Base-by-base conservation (phyloP, 2,888 invertebrate genomes). In the Acleris holmiana region DNA sequence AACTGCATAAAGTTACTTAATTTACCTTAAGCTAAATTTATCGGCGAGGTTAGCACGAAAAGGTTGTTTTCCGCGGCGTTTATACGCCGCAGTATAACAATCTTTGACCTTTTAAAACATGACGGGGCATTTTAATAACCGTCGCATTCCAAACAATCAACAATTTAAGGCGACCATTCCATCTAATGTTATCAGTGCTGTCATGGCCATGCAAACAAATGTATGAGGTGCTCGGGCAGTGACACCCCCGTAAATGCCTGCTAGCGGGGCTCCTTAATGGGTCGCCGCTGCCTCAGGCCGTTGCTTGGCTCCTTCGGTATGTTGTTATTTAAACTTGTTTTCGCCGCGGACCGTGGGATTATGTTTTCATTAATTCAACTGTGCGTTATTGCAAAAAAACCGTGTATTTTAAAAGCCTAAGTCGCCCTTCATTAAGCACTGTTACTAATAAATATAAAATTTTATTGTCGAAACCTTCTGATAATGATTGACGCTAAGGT, bases 321-420 rank as follows among this genome's bases (percentile, higher is more conserved):
- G 73, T 53, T 63, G 25, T 23, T 44, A 50, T 35, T 41, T 71
- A 79, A 85, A 85, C 83, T 82, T 73, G 86, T 84, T 85, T 78
- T 73, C 74, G 76, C 75, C 81, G 73, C 77, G 79, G 78, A 77
- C 77, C 80, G 82, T 84, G 79, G 82, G 85, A 85, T 79, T 80
- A 82, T 78, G 81, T 77, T 76, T 78, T 76, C 80, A 79, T 84
- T 81, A 85, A 82, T 85, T 86, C 79, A 82, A 83, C 76, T 75
- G 81, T 70, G 72, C 70, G 66, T 3, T 67, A 44, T 91, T 53
- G 88, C 94, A 54, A 79, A 95, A 79, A 88, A 75, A 41, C 10
- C 35, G 35, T 49, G 18, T 41, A 59, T 59, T 55, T 59, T 44
- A 17, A 50, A 23, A 54, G 2, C 8, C 44, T 48, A 55, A 55